Evolutionary conservation across 2,113 vertebrate genomes (phyloP), one percentile per base, ranked within the genome.

Genomic region (Sarotherodon lohbergeri): DNA sequence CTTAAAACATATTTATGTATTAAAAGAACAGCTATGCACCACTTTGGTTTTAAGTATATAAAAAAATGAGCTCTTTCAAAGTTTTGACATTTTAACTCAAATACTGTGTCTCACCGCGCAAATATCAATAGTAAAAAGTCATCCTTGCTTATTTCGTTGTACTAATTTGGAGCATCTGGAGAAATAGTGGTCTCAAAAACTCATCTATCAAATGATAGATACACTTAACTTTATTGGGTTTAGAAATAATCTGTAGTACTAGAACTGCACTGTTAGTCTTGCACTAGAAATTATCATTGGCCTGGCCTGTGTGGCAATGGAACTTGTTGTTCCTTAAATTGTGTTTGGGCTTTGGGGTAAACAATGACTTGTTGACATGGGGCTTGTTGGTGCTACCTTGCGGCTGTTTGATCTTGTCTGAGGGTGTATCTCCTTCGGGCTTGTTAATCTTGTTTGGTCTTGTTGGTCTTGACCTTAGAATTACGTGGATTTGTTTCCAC

Each of bases 71-170:
- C 34, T 41, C 63, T 41, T 71, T 71, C 63, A 41, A 41, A 43
- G 36, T 41, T 43, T 71, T 41, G 36, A 41, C 63, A 41, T 68
- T 68, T 24, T 14, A 68, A 14, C n/a, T 41, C n/a, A 14, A 39
- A 68, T 8, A 14, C 63, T 1, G 63, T 11, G 4, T 41, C 7
- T 41, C 7, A 22, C 7, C 36, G 0, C 0, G 12, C 34, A 24
- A 71, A 41, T 41, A 24, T 71, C 34, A 71, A 9, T 3, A 71
- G 3, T 41, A 24, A 71, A 71, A 12, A 41, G 66, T 71, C n/a
- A 71, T 24, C n/a, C 66, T 24, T 43, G 36, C 12, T 43, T 24
- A 9, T 43, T 24, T 68, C n/a, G 41, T 39, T 68, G 63, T 22
- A 68, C 36, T 22, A 66, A n/a, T 66, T 66, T 66, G 1, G 9